Evolutionary conservation across 2,113 vertebrate species (phyloP).

Genomic region (Thalassarche chlororhynchos): DNA sequence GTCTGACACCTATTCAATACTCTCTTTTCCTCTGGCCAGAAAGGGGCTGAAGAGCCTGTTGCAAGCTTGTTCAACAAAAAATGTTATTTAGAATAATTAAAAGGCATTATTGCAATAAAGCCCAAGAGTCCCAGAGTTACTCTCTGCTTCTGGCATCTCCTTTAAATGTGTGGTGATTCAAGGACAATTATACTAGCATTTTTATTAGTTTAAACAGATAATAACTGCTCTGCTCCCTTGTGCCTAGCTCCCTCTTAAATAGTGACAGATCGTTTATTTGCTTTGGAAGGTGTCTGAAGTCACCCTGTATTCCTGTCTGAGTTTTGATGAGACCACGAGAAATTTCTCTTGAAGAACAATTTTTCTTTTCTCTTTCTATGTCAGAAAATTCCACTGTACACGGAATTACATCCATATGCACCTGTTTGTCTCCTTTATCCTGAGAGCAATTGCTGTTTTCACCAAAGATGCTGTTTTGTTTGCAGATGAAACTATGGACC

Average conservation of each 20-base stretch:
- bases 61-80: not conserved
- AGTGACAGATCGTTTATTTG: not conserved
- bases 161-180: not conserved
- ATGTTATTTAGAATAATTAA: not conserved
- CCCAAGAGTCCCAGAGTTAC: not conserved
- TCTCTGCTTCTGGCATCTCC: not conserved
- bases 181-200: not conserved
- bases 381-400: constrained; percentile 89
- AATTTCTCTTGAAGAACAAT: not conserved
- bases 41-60: not conserved
- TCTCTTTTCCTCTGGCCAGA: not conserved
- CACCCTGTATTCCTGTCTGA: not conserved
- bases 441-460: constrained; percentile 87
- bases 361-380: not conserved
- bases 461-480: constrained; percentile 87
- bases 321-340: not conserved
- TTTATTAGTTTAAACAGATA: not conserved
- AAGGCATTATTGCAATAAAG: not conserved
- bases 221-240: not conserved
- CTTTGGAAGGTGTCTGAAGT: not conserved
- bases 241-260: not conserved
- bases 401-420: constrained; percentile 93
- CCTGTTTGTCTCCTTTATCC: constrained; percentile 88
- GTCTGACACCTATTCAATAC: not conserved
- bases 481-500: constrained; percentile 84